Conservation (phyloP, 2,888 invertebrate species). For the Coenonympha arcania region DNA sequence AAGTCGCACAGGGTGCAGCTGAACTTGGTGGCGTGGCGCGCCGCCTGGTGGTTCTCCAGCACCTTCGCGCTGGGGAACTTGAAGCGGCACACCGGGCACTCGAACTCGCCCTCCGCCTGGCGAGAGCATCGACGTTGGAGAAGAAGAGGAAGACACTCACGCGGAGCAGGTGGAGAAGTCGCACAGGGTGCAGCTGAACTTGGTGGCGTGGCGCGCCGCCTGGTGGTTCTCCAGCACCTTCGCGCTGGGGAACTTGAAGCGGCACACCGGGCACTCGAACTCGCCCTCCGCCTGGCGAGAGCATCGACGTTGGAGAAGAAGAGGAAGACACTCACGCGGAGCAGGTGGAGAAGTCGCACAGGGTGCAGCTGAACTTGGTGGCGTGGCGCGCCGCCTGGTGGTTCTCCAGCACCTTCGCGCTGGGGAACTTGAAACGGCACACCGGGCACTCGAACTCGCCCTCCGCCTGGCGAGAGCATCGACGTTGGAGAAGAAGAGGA, state of each 20-base stretch:
- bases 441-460: slow-evolving; percentile 54
- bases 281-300: slow-evolving; percentile 51
- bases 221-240: slow-evolving; percentile 58
- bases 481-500: background rate
- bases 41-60: slow-evolving; percentile 56
- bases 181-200: slow-evolving; percentile 60
- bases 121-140: background rate
- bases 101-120: slow-evolving; percentile 55
- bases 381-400: slow-evolving; percentile 66
- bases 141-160: slow-evolving; percentile 20
- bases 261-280: slow-evolving; percentile 54
- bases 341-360: slow-evolving; percentile 55
- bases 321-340: slow-evolving; percentile 34
- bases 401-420: slow-evolving; percentile 52
- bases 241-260: slow-evolving; percentile 53
- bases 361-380: slow-evolving; percentile 58
- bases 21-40: slow-evolving; percentile 63
- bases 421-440: slow-evolving; percentile 58
- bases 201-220: slow-evolving; percentile 62
- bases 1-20: slow-evolving; percentile 58
- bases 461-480: slow-evolving; percentile 40
- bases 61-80: slow-evolving; percentile 56
- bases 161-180: slow-evolving; percentile 54
- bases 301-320: background rate
- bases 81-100: slow-evolving; percentile 56